phyloP scores from a whole-genome alignment of 1,140 invertebrate genomes.

The Hydropsyche tenuis region DNA sequence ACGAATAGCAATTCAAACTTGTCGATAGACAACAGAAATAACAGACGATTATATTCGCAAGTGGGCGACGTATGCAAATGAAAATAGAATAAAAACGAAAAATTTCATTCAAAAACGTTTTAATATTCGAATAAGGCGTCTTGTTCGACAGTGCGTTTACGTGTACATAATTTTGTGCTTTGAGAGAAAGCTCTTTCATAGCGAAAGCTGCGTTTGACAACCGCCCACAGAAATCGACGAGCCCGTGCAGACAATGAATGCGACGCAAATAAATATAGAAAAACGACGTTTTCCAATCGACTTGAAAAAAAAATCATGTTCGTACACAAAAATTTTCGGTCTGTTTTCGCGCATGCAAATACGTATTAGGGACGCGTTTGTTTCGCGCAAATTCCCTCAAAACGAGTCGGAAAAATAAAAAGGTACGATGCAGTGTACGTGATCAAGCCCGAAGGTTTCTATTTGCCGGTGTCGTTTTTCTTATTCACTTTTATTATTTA shows the following conservation, averaged over 20 bases:
- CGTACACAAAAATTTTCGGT: slow-evolving; percentile 29
- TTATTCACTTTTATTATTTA: slow-evolving; percentile 10
- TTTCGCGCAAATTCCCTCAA: slow-evolving; percentile 21
- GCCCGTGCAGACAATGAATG: background rate
- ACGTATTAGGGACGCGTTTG: slow-evolving; percentile 18
- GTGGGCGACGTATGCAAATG: too few relatives aligned
- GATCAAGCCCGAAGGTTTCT: background rate
- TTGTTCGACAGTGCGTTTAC: background rate
- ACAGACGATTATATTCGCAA: too few relatives aligned
- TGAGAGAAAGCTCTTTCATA: background rate
- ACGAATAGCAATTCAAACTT: too few relatives aligned
- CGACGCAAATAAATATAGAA: slow-evolving; percentile 23
- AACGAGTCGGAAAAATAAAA: background rate
- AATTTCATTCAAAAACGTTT: too few relatives aligned
- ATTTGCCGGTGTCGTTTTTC: background rate
- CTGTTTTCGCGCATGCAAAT: slow-evolving; percentile 42
- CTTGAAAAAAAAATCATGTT: background rate
- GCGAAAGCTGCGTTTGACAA: slow-evolving; percentile 37
- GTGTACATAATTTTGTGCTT: background rate
- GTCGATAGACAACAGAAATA: too few relatives aligned
- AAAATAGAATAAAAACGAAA: too few relatives aligned
- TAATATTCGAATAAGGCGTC: background rate
- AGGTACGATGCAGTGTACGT: background rate
- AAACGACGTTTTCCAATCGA: background rate
- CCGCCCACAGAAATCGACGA: slow-evolving; percentile 40